These are phyloP conservation scores for Morone chrysops DNA, from an alignment of 2,113 vertebrate species.

Conservation along the genomic window DNA sequence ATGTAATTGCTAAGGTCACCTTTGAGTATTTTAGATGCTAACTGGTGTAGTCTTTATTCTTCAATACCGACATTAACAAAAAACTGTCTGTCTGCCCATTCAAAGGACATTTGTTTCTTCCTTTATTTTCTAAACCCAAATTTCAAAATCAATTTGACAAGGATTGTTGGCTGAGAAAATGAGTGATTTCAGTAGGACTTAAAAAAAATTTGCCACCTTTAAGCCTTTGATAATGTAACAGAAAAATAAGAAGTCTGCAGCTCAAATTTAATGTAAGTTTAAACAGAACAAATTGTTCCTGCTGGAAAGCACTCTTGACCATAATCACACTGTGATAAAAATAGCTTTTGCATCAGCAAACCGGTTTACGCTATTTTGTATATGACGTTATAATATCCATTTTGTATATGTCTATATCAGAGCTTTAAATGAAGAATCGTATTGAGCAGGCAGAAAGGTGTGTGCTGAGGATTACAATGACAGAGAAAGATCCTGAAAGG, in stretches of 20 bases:
- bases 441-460: constrained; percentile 38
- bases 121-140: no score
- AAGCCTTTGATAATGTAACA: neutral
- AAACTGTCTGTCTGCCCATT: neutral
- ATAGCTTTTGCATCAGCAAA: neutral
- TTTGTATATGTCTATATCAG: constrained; percentile 13
- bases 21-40: neutral
- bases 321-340: neutral
- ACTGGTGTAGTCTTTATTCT: neutral
- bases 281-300: neutral
- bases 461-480: constrained; percentile 54
- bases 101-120: no score
- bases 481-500: constrained; percentile 44
- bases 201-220: no score
- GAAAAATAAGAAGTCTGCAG: neutral
- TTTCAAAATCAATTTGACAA: no score
- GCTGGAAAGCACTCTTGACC: neutral
- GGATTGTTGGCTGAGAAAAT: neutral
- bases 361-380: neutral
- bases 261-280: neutral
- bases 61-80: no score
- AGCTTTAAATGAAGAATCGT: constrained; percentile 36
- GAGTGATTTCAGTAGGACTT: neutral
- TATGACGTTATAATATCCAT: neutral
- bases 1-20: neutral